Percentiles rank a stretch among this genome's conserved stretches.
Conservation (phyloP, 2,797 vertebrate genomes). For the Adelosebastes latens region DNA sequence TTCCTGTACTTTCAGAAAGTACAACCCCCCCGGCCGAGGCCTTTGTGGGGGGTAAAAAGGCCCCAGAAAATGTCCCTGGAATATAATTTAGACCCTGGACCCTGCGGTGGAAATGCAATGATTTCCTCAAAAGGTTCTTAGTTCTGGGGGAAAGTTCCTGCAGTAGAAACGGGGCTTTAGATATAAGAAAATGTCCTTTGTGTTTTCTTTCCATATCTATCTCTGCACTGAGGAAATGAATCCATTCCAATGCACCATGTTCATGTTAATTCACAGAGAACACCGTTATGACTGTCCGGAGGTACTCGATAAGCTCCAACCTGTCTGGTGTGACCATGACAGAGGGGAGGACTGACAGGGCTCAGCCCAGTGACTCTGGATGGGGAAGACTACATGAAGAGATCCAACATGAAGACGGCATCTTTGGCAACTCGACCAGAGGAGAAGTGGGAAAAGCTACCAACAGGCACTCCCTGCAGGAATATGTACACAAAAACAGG, state of each 20-base stretch:
- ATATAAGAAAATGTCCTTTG: not conserved
- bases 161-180: too few relatives aligned
- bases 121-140: too few relatives aligned
- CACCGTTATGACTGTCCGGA: slow-evolving; percentile 92
- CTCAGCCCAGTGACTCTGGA: slow-evolving; percentile 40
- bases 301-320: slow-evolving; percentile 85
- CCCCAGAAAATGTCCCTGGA: too few relatives aligned
- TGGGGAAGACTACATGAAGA: slow-evolving; percentile 57
- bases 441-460: slow-evolving; percentile 60
- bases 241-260: not conserved
- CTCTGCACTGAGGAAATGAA: not conserved
- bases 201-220: not conserved
- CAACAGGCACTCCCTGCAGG: slow-evolving; percentile 80
- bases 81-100: too few relatives aligned
- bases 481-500: slow-evolving; percentile 86
- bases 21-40: too few relatives aligned
- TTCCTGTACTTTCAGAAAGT: too few relatives aligned
- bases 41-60: too few relatives aligned
- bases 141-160: too few relatives aligned
- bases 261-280: slow-evolving; percentile 76
- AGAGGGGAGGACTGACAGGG: slow-evolving; percentile 50
- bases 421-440: slow-evolving; percentile 37
- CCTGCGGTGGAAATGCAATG: too few relatives aligned
- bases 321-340: slow-evolving; percentile 56
- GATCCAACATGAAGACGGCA: slow-evolving; percentile 34